A percentile compares a stretch with the other conserved stretches of the same genome.
These are phyloP conservation scores for Pammene aurita DNA, from an alignment of 2,888 invertebrate species.

Conservation along the genomic window DNA sequence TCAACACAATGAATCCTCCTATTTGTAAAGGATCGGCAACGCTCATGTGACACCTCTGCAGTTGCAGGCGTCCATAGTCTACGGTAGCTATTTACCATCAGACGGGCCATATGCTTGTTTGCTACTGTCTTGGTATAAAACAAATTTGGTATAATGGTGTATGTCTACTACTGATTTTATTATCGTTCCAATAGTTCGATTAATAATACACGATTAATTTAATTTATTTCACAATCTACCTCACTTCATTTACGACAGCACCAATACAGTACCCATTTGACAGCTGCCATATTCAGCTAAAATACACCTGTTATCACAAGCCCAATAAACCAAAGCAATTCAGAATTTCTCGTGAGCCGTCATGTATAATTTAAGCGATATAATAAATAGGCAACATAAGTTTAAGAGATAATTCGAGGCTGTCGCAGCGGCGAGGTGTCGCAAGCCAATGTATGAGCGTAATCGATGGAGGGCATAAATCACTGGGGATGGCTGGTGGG, in stretches of 20 bases:
- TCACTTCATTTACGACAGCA: slow-evolving; percentile 1
- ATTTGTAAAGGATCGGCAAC: too few relatives aligned
- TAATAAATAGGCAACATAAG: slow-evolving; percentile 54
- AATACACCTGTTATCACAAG: slow-evolving; percentile 24
- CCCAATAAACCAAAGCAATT: slow-evolving; percentile 18
- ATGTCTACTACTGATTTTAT: too few relatives aligned
- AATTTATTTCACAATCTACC: not conserved
- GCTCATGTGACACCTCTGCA: too few relatives aligned
- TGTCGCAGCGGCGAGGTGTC: slow-evolving; percentile 57
- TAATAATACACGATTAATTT: too few relatives aligned
- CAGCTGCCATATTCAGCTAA: slow-evolving; percentile 11
- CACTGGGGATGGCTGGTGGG: slow-evolving; percentile 44
- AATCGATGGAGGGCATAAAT: slow-evolving; percentile 56
- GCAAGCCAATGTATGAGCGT: slow-evolving; percentile 58
- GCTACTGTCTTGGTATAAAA: too few relatives aligned
- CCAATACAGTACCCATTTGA: slow-evolving; percentile 8
- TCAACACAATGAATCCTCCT: too few relatives aligned
- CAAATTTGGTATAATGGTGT: too few relatives aligned
- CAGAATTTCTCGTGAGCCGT: slow-evolving; percentile 24
- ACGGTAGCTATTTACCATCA: too few relatives aligned
- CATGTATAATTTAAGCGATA: slow-evolving; percentile 41
- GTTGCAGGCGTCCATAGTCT: too few relatives aligned
- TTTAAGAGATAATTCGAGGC: slow-evolving; percentile 59
- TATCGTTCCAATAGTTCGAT: too few relatives aligned
- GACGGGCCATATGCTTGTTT: too few relatives aligned